Evolutionary conservation across 1,140 invertebrate species (phyloP).

Genomic region (Neuroterus valhalla): DNA sequence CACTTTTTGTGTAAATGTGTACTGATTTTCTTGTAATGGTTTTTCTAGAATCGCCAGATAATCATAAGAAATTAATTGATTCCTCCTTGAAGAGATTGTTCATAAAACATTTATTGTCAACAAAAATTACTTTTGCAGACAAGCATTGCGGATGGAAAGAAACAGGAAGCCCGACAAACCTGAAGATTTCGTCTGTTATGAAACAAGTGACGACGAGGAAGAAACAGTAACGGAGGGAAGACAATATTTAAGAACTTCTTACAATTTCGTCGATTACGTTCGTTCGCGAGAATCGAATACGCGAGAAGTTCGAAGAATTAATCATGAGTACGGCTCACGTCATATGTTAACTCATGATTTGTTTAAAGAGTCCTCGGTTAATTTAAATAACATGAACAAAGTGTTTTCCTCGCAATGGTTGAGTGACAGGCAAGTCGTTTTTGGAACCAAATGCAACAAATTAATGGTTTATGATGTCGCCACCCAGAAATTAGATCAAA

Average conservation of each 20-base stretch:
- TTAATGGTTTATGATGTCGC: conserved; percentile 77
- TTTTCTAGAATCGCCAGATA: too few relatives aligned
- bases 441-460: conserved; percentile 98
- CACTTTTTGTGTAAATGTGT: too few relatives aligned
- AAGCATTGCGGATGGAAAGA: conserved; percentile 78
- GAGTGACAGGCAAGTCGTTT: conserved; percentile 94
- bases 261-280: conserved; percentile 90
- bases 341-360: conserved; percentile 92
- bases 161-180: conserved; percentile 87
- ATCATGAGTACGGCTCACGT: conserved; percentile 86
- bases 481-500: conserved; percentile 82
- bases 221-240: conserved; percentile 82
- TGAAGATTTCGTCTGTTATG: conserved; percentile 91
- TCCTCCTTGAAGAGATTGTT: too few relatives aligned
- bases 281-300: conserved; percentile 84
- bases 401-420: conserved; percentile 98
- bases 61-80: too few relatives aligned
- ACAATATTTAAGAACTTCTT: conserved; percentile 85
- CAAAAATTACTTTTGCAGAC: conserved; percentile 50
- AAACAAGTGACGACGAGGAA: conserved; percentile 89
- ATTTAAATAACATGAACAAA: conserved; percentile 93
- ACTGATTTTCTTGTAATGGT: too few relatives aligned
- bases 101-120: neutral
- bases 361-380: conserved; percentile 88
- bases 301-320: conserved; percentile 82